These are phyloP conservation scores for Orientallactaga bullata DNA, from an alignment of 2,113 vertebrate genomes.

Conservation along the genomic window DNA sequence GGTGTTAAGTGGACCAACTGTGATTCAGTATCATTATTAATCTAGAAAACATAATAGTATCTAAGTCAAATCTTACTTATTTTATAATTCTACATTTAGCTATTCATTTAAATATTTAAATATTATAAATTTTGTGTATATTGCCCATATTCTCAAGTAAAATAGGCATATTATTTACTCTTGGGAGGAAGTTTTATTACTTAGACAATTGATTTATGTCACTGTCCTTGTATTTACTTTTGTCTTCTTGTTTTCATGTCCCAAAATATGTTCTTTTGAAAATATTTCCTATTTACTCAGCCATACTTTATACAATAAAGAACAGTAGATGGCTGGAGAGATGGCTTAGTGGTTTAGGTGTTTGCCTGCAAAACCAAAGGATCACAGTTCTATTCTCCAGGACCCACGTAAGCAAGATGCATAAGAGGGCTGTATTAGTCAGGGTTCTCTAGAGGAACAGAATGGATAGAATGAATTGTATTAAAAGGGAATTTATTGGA, in stretches of 20 bases:
- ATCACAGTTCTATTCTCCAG: too few species aligned
- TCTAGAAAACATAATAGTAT: conserved; percentile 29
- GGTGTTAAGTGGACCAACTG: not conserved
- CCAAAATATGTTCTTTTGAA: not conserved
- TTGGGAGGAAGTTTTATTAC: conserved; percentile 2
- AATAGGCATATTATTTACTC: conserved; percentile 18
- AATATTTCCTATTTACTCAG: conserved; percentile 39
- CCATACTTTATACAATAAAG: too few species aligned
- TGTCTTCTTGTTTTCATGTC: conserved; percentile 15
- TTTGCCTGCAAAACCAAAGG: too few species aligned
- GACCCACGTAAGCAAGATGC: too few species aligned
- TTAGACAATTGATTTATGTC: not conserved
- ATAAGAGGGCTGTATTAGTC: too few species aligned
- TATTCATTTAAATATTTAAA: conserved; percentile 29
- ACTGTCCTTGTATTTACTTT: conserved; percentile 28
- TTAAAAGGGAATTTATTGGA: too few species aligned
- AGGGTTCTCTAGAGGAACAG: too few species aligned
- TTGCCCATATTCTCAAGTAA: conserved; percentile 16
- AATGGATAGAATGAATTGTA: too few species aligned
- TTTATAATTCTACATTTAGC: not conserved
- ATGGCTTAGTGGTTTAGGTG: too few species aligned
- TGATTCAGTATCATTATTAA: conserved; percentile 39
- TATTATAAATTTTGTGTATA: conserved; percentile 26
- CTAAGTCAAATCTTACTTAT: conserved; percentile 10
- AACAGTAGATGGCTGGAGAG: too few species aligned